phyloP scores from a whole-genome alignment of 2,888 invertebrate species.

The Caenorhabditis virilis region DNA sequence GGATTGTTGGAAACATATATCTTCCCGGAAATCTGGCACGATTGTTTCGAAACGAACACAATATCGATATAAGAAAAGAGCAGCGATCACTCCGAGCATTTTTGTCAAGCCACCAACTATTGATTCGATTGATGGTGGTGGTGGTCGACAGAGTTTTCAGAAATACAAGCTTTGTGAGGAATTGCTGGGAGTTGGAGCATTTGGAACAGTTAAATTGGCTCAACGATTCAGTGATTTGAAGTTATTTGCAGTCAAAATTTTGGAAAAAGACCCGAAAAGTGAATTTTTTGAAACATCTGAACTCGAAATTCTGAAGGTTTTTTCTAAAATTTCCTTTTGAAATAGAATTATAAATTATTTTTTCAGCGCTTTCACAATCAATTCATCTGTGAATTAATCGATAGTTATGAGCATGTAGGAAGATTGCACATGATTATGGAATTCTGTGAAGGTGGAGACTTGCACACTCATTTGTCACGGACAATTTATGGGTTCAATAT shows the following conservation, averaged over 20 bases:
- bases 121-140: conserved; percentile 16
- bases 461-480: conserved; percentile 21
- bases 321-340: background rate
- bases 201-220: conserved; percentile 21
- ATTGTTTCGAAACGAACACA: background rate
- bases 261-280: conserved; percentile 11
- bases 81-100: background rate
- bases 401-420: conserved; percentile 13
- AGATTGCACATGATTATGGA: conserved; percentile 20
- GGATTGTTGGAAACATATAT: conserved; percentile 10
- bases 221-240: conserved; percentile 5
- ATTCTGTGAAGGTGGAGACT: conserved; percentile 36
- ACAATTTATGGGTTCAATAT: conserved; percentile 23
- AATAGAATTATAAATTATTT: background rate
- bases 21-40: conserved; percentile 9
- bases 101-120: background rate
- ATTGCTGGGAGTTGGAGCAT: conserved; percentile 27
- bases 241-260: conserved; percentile 22
- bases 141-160: too few relatives aligned
- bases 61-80: background rate
- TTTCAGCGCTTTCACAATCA: conserved; percentile 12
- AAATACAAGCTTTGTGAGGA: conserved; percentile 11
- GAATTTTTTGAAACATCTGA: conserved; percentile 18
- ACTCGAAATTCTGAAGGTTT: conserved; percentile 13
- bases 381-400: conserved; percentile 16